A percentile compares a stretch with the other conserved stretches of the same genome.
These are phyloP conservation scores for Passerculus sandwichensis DNA, from an alignment of 2,797 vertebrate species.

Conservation along the genomic window DNA sequence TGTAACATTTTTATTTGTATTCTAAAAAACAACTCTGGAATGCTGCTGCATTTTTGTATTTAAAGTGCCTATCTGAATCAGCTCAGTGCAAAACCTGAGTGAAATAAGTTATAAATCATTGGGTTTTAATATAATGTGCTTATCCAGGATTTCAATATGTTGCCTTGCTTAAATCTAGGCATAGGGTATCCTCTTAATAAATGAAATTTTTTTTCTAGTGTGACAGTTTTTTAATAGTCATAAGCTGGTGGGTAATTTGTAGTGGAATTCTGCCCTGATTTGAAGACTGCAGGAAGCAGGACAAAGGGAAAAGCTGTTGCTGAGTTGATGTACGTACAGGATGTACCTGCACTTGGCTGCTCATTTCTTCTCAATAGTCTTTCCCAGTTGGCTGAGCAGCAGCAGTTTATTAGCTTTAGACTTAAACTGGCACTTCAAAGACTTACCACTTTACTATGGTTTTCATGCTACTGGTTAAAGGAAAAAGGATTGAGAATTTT, in stretches of 20 bases:
- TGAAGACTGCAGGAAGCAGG: neutral
- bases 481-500: neutral
- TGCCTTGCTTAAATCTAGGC: neutral
- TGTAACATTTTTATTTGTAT: neutral
- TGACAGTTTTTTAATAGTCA: neutral
- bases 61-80: neutral
- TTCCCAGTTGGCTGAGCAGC: neutral
- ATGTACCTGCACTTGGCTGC: neutral
- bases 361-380: neutral
- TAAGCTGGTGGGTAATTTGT: neutral
- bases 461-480: neutral
- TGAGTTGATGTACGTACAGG: neutral
- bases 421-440: neutral
- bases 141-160: neutral
- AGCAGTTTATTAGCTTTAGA: neutral
- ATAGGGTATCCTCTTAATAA: neutral
- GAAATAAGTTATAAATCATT: neutral
- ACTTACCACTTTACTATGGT: rapidly evolving
- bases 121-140: neutral
- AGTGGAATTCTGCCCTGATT: neutral
- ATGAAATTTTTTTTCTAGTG: neutral
- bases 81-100: neutral
- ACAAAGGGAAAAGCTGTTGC: neutral
- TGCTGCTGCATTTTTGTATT: neutral
- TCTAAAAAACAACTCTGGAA: neutral